phyloP scores from a whole-genome alignment of 1,140 invertebrate genomes.

The Leptoteleia sp. region DNA sequence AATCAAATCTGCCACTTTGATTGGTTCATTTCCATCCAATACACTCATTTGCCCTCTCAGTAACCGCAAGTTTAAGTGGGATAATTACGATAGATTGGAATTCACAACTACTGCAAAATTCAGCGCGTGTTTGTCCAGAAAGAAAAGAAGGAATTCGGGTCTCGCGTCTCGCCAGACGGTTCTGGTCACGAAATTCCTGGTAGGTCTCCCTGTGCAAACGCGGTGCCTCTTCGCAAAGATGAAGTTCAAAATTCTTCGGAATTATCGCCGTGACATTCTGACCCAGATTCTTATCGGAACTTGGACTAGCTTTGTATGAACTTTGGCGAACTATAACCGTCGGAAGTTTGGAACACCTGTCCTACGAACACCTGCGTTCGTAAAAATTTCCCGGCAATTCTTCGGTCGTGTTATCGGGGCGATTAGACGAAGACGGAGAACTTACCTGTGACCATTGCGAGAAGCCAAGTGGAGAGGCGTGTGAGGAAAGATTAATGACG shows the following conservation, averaged over 20 bases:
- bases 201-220: too few relatives aligned
- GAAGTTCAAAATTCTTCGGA: slow-evolving; percentile 26
- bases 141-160: slow-evolving; percentile 22
- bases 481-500: slow-evolving; percentile 86
- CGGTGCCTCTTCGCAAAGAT: slow-evolving; percentile 10
- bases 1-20: too few relatives aligned
- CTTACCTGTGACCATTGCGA: slow-evolving; percentile 91
- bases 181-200: too few relatives aligned
- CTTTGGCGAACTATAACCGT: slow-evolving; percentile 6
- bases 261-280: slow-evolving; percentile 15
- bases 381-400: slow-evolving; percentile 13
- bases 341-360: slow-evolving; percentile 33
- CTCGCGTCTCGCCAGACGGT: too few relatives aligned
- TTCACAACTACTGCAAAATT: too few relatives aligned
- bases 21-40: neutral
- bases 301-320: slow-evolving; percentile 26
- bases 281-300: slow-evolving; percentile 5
- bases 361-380: slow-evolving; percentile 10
- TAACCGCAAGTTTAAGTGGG: slow-evolving; percentile 40
- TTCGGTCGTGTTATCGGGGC: slow-evolving; percentile 1
- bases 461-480: slow-evolving; percentile 97
- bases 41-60: slow-evolving; percentile 18
- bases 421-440: slow-evolving; percentile 13
- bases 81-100: slow-evolving; percentile 46
- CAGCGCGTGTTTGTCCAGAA: neutral